phyloP scores from a whole-genome alignment of 2,888 invertebrate genomes.

The Acleris laterana region DNA sequence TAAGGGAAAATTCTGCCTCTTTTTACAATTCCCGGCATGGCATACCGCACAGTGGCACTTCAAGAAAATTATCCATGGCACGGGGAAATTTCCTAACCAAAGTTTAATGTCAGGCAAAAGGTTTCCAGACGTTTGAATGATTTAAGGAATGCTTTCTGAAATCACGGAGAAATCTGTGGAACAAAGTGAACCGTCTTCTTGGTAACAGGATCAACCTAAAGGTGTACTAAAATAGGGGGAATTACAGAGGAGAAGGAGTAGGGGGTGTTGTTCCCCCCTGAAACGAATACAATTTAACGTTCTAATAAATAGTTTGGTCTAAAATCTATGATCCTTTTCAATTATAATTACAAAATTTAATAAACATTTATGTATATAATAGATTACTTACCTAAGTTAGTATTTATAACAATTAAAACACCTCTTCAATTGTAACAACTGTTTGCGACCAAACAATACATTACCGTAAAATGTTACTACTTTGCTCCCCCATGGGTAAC shows the following conservation, averaged over 20 bases:
- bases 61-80: constrained; percentile 22
- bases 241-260: neutral
- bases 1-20: constrained; percentile 26
- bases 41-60: constrained; percentile 26
- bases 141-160: constrained; percentile 3
- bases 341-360: no score
- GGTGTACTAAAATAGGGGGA: neutral
- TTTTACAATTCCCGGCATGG: constrained; percentile 8
- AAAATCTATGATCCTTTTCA: no score
- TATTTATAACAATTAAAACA: no score
- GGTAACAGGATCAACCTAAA: neutral
- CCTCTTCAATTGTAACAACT: no score
- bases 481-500: no score
- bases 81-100: constrained; percentile 9
- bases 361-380: no score
- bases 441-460: no score
- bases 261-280: neutral
- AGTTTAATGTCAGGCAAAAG: constrained; percentile 3
- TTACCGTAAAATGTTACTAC: no score
- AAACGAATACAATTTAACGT: no score
- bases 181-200: neutral
- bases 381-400: no score
- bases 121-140: constrained; percentile 4
- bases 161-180: neutral
- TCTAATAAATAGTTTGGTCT: no score